Evolutionary conservation across 2,113 vertebrate genomes (phyloP).

Genomic region (Phocoena phocoena): DNA sequence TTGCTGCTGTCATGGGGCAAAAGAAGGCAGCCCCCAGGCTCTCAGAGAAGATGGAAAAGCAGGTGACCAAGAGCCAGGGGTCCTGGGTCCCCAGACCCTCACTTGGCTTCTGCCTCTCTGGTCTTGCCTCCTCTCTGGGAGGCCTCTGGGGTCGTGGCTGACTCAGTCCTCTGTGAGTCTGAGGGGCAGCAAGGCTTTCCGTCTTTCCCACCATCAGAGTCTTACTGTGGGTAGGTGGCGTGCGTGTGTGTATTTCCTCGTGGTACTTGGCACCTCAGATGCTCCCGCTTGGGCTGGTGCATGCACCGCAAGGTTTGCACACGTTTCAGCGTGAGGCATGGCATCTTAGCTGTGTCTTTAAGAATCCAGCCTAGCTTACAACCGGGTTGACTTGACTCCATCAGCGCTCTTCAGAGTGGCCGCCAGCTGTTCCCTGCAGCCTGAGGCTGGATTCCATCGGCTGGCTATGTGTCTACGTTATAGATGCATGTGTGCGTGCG

Average conservation of each 20-base stretch:
- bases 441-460: accelerated
- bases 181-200: accelerated
- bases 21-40: background rate
- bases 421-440: accelerated
- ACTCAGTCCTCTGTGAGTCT: background rate
- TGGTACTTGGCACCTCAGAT: accelerated
- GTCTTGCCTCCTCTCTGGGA: background rate
- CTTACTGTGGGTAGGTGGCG: accelerated
- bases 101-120: background rate
- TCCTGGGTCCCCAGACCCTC: background rate
- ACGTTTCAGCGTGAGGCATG: accelerated
- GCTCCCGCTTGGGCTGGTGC: accelerated
- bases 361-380: background rate
- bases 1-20: constrained; percentile 13
- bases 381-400: no score
- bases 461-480: accelerated
- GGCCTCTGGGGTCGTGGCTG: background rate
- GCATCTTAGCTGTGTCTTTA: background rate
- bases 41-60: background rate
- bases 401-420: background rate
- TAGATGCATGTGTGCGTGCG: accelerated
- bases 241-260: accelerated
- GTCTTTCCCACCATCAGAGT: background rate
- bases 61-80: background rate
- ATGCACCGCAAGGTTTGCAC: accelerated